phyloP scores from a whole-genome alignment of 2,113 vertebrate species.

The Chaetodon auriga region DNA sequence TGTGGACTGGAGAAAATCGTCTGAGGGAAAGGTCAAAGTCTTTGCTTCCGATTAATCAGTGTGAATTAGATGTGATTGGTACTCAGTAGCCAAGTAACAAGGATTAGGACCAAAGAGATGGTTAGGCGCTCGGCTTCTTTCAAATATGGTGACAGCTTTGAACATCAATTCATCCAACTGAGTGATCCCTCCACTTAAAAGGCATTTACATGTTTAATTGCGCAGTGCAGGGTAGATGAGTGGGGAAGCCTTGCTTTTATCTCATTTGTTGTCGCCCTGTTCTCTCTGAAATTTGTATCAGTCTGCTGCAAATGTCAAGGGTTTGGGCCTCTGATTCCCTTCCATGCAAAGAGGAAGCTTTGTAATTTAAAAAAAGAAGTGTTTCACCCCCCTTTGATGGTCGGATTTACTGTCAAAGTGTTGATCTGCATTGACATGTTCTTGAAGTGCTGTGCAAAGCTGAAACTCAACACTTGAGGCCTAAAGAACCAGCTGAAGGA shows the following conservation, averaged over 20 bases:
- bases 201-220: slow-evolving; percentile 31
- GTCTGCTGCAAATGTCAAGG: slow-evolving; percentile 34
- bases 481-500: slow-evolving; percentile 51
- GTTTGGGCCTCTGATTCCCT: slow-evolving; percentile 20
- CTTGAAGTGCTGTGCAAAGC: slow-evolving; percentile 60
- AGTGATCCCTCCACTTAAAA: slow-evolving; percentile 44
- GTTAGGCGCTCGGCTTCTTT: slow-evolving; percentile 18
- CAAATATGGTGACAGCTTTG: slow-evolving; percentile 59
- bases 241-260: not conserved
- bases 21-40: slow-evolving; percentile 56
- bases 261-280: slow-evolving; percentile 23
- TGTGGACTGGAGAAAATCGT: not conserved
- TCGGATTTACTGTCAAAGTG: slow-evolving; percentile 69
- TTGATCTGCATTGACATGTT: slow-evolving; percentile 69
- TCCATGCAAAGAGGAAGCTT: slow-evolving; percentile 43
- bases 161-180: slow-evolving; percentile 44
- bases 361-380: slow-evolving; percentile 34
- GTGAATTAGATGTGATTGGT: slow-evolving; percentile 59
- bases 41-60: slow-evolving; percentile 52
- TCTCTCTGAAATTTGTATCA: slow-evolving; percentile 22
- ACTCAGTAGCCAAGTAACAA: slow-evolving; percentile 61
- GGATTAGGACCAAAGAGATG: slow-evolving; percentile 55
- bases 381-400: slow-evolving; percentile 46
- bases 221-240: not conserved
- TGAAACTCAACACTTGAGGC: slow-evolving; percentile 66